Percentiles rank a stretch among this genome's conserved stretches.
Evolutionary conservation across 1,140 invertebrate species (phyloP).

Genomic region (Nixonia krombeini): DNA sequence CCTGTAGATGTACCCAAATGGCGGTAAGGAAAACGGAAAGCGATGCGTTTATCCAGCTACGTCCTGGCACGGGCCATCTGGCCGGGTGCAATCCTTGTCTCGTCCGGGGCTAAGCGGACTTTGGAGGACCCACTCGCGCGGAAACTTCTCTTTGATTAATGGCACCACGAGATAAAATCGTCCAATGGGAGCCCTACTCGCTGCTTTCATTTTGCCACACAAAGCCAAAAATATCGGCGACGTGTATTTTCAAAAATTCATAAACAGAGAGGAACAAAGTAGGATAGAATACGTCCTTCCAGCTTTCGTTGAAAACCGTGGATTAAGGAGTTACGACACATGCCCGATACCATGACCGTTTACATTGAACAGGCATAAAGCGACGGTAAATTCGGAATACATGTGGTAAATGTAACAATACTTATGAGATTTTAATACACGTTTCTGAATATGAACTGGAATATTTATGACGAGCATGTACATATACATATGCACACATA

Average conservation of each 20-base stretch:
- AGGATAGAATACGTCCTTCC: no score
- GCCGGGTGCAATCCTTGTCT: slow-evolving; percentile 56
- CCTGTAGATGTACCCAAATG: slow-evolving; percentile 24
- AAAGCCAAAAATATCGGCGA: slow-evolving; percentile 30
- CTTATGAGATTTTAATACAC: no score
- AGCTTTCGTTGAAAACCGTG: no score
- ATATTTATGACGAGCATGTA: no score
- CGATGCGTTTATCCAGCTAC: slow-evolving; percentile 24
- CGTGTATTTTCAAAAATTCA: slow-evolving; percentile 38
- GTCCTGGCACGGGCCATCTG: slow-evolving; percentile 60
- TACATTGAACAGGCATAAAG: no score
- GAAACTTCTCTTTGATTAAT: slow-evolving; percentile 54
- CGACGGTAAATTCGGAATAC: no score
- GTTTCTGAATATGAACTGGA: no score
- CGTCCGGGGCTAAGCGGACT: slow-evolving; percentile 45
- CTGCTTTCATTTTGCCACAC: slow-evolving; percentile 36
- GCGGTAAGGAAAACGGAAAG: slow-evolving; percentile 31
- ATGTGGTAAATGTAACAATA: no score
- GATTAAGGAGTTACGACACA: no score
- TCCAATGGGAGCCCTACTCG: slow-evolving; percentile 28
- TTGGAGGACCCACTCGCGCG: slow-evolving; percentile 53
- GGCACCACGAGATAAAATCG: slow-evolving; percentile 19
- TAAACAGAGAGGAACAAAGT: slow-evolving; percentile 18
- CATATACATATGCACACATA: no score
- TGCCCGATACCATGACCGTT: no score